A percentile compares a stretch with the other conserved stretches of the same genome.
These are phyloP conservation scores for Poecilia picta DNA, from an alignment of 2,797 vertebrate species.

Conservation along the genomic window DNA sequence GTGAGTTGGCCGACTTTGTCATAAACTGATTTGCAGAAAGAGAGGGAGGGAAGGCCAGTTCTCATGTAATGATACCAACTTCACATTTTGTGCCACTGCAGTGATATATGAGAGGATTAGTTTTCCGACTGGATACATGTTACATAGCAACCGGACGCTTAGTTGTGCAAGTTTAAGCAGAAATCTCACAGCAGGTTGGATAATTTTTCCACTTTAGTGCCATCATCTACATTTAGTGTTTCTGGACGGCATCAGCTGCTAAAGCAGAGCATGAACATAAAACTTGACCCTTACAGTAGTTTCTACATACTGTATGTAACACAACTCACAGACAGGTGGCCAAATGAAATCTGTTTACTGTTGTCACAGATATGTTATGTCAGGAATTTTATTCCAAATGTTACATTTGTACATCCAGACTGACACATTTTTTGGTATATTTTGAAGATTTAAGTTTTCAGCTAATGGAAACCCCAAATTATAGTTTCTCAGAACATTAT, in stretches of 20 bases:
- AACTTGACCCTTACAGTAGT: neutral
- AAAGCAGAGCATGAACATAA: neutral
- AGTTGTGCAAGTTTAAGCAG: neutral
- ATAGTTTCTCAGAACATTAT: neutral
- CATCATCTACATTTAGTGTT: neutral
- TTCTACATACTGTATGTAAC: neutral
- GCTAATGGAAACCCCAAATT: neutral
- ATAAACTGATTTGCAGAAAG: slow-evolving; percentile 23
- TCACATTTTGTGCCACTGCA: slow-evolving; percentile 3
- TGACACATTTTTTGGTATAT: neutral
- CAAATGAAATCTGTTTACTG: neutral
- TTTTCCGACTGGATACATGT: neutral
- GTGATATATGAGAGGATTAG: neutral
- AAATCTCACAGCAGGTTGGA: neutral
- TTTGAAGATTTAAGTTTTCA: neutral
- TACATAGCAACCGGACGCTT: neutral
- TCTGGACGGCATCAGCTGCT: neutral
- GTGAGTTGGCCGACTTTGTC: slow-evolving; percentile 59
- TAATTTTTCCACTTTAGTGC: neutral
- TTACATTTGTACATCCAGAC: neutral
- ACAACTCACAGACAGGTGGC: neutral
- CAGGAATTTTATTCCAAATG: neutral
- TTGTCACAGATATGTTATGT: too few species aligned
- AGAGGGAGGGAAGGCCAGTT: slow-evolving; percentile 29
- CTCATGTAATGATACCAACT: slow-evolving; percentile 30